These are phyloP conservation scores for Eueremaeus valkanovi DNA, from an alignment of 2,888 invertebrate genomes.

Conservation along the genomic window DNA sequence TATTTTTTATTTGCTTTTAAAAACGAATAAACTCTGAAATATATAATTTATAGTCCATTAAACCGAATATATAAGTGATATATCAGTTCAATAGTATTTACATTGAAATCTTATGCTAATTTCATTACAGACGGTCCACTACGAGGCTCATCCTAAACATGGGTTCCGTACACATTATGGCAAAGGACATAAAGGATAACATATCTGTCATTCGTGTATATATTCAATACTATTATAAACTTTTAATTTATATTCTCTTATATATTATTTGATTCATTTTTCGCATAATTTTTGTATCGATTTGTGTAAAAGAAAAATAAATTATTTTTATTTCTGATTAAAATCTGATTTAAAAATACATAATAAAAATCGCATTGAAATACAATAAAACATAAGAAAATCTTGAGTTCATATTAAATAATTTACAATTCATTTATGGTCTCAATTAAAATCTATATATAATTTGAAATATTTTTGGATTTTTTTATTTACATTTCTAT, in stretches of 20 bases:
- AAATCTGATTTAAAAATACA: background rate
- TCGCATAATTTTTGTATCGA: no score
- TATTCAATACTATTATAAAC: background rate
- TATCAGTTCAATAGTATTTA: no score
- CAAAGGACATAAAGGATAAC: background rate
- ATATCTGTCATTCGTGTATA: background rate
- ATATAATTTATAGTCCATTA: no score
- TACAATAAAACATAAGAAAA: background rate
- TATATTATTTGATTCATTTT: background rate
- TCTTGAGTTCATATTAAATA: no score
- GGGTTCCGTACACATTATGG: conserved; percentile 43
- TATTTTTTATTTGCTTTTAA: no score
- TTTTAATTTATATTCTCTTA: background rate
- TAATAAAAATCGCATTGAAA: background rate
- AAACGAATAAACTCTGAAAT: no score
- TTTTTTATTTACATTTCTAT: no score
- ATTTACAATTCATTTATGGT: no score
- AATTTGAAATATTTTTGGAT: no score
- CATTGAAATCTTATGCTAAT: no score
- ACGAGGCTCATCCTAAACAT: conserved; percentile 46
- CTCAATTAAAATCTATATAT: no score
- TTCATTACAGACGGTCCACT: conserved; percentile 43
- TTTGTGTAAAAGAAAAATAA: background rate
- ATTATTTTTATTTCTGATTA: conserved; percentile 14
- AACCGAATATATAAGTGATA: no score